Base-by-base conservation (phyloP, 2,113 vertebrate species). In the Lichenostomus cassidix region DNA sequence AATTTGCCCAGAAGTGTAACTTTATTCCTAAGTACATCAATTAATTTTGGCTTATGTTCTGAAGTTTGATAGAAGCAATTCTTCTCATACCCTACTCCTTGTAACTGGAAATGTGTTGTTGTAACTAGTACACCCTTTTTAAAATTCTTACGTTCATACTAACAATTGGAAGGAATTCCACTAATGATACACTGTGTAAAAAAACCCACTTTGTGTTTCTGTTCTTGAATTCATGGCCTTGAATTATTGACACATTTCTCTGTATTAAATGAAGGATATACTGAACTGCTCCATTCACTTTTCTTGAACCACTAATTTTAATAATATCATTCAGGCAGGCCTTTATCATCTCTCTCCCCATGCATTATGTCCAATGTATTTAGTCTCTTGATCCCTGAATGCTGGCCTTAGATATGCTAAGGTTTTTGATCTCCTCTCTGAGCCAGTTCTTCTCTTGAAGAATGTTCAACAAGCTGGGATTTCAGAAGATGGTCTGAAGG, bases 161-260 rank as follows among this genome's bases (percentile, higher is more conserved):
- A 53, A 20, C 12, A 67, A 39, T 44, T 78, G 27, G 33, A 90
- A 87, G 28, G 15, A 90, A 84, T 83, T 83, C 12, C 20, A 73
- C 1, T 4, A 82, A 77, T 53, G 5, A 55, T 56, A 44, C 19
- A 24, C 8, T 39, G 10, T 52, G 18, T n/a, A 49, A 27, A 59
- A 55, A 41, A 4, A 0, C 0, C 1, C 3, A 5, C 4, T 5
- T 31, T 56, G 39, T 64, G 87, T 82, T 83, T 35, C 5, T 5
- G 7, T 53, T 83, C 50, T 84, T 63, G 41, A 89, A 75, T 70
- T 84, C 1, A 1, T 63, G 17, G 23, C 44, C 27, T 63, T 64
- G 27, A 82, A 76, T 73, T 79, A 52, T 5, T 68, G 53, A 47
- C 22, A 50, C 15, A 52, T 52, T 94, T 71, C 5, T 78, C 31